phyloP scores from a whole-genome alignment of 2,888 invertebrate genomes.

The Hydrotaea cyrtoneurina region DNA sequence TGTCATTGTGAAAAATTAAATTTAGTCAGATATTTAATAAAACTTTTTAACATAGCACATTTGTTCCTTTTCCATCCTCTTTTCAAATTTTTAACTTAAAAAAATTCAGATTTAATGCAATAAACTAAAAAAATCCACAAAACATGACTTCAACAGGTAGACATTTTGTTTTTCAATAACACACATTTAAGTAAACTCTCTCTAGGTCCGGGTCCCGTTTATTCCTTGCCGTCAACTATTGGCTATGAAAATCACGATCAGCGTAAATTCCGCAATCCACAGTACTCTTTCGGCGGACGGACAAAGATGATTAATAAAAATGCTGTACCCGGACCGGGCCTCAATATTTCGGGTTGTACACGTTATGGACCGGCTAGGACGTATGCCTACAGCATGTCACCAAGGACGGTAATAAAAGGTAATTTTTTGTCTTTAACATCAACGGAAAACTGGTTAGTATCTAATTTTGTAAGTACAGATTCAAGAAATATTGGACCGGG shows the following conservation, averaged over 20 bases:
- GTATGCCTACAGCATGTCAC: constrained; percentile 82
- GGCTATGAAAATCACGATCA: constrained; percentile 84
- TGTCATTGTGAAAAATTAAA: constrained; percentile 15
- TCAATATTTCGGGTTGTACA: constrained; percentile 72
- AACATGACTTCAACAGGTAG: constrained; percentile 57
- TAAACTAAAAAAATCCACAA: constrained; percentile 16
- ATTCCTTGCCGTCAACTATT: constrained; percentile 82
- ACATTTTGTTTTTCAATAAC: background rate
- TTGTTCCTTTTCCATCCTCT: constrained; percentile 37
- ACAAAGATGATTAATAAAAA: constrained; percentile 58
- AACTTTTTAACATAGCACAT: constrained; percentile 14
- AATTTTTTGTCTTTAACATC: constrained; percentile 19
- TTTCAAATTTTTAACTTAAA: constrained; percentile 26
- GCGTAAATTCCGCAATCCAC: constrained; percentile 82
- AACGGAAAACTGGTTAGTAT: background rate
- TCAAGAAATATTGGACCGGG: constrained; percentile 75
- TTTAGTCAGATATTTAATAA: constrained; percentile 33
- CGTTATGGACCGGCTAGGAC: constrained; percentile 74
- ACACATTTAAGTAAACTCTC: background rate
- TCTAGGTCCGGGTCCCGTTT: constrained; percentile 84
- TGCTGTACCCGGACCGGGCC: constrained; percentile 78
- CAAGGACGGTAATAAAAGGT: constrained; percentile 74
- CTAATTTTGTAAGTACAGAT: constrained; percentile 67
- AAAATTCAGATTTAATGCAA: constrained; percentile 15
- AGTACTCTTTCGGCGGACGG: constrained; percentile 77